Evolutionary conservation across 2,888 invertebrate species (phyloP).

Genomic region (Xanthia togata): DNA sequence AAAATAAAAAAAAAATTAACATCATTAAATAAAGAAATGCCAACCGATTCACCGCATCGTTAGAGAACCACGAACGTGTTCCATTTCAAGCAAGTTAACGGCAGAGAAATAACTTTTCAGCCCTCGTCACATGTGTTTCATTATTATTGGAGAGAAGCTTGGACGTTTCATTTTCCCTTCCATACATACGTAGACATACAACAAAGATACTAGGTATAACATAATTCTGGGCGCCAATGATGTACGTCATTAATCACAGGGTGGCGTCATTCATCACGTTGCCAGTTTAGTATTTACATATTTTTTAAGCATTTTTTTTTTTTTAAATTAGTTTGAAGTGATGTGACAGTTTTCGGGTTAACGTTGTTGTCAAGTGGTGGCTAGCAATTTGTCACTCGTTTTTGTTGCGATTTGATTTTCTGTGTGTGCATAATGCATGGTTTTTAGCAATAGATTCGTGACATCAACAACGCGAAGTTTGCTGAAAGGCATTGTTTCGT

Average conservation of each 20-base stretch:
- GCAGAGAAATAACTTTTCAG: slow-evolving; percentile 58
- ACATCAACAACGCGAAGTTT: not conserved
- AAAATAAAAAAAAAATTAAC: too few relatives aligned
- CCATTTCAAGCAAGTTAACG: slow-evolving; percentile 53
- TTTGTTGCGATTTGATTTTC: slow-evolving; percentile 31
- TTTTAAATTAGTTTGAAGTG: slow-evolving; percentile 72
- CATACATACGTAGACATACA: slow-evolving; percentile 3
- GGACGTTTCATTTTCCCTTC: slow-evolving; percentile 58
- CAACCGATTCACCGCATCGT: slow-evolving; percentile 28
- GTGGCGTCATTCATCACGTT: slow-evolving; percentile 73
- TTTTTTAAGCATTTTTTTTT: slow-evolving; percentile 61
- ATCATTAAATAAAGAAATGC: not conserved
- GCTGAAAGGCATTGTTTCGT: not conserved
- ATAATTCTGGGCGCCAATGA: slow-evolving; percentile 55
- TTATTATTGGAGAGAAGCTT: slow-evolving; percentile 54
- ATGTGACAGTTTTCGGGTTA: slow-evolving; percentile 63
- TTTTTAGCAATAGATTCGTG: not conserved
- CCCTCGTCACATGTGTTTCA: slow-evolving; percentile 65
- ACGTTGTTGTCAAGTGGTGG: slow-evolving; percentile 16
- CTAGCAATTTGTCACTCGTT: slow-evolving; percentile 29
- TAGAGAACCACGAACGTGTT: slow-evolving; percentile 32
- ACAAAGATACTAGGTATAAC: slow-evolving; percentile 29
- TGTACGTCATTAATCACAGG: slow-evolving; percentile 58
- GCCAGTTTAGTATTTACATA: slow-evolving; percentile 76
- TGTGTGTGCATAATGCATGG: not conserved